phyloP scores from a whole-genome alignment of 1,140 invertebrate genomes.

The Campoletis sonorensis region DNA sequence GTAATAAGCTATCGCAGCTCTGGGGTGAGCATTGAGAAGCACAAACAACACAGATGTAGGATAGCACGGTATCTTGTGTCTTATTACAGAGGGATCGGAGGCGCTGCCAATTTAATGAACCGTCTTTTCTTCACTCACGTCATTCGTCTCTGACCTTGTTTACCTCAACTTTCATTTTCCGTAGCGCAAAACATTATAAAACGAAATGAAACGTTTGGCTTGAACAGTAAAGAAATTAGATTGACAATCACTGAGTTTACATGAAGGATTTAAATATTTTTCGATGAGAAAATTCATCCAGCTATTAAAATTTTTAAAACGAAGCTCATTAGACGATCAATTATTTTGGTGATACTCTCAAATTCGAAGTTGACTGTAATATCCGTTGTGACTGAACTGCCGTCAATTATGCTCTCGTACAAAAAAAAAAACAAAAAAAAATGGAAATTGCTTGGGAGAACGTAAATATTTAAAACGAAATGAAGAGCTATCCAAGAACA shows the following conservation, averaged over 20 bases:
- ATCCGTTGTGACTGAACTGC: no score
- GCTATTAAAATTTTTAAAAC: no score
- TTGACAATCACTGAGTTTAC: no score
- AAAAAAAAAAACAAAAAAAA: background rate
- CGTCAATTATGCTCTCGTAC: background rate
- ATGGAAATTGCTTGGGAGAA: background rate
- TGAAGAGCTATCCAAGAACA: background rate
- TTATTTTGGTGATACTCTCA: no score
- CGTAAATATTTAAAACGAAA: slow-evolving; percentile 15
- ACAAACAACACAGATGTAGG: background rate
- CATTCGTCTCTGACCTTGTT: background rate
- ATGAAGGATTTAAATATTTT: no score
- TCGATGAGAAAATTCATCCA: no score
- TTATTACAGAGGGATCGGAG: slow-evolving; percentile 8
- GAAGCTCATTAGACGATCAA: no score
- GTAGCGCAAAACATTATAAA: background rate
- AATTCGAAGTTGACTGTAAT: no score
- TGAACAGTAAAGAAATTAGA: no score
- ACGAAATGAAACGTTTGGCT: no score
- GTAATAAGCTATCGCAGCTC: slow-evolving; percentile 43
- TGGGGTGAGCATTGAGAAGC: background rate
- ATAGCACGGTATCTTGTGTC: background rate
- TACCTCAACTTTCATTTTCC: background rate
- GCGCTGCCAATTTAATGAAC: slow-evolving; percentile 48
- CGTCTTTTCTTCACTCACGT: slow-evolving; percentile 19